Conservation (phyloP, 2,888 invertebrate genomes). For the Entomobrya proxima region DNA sequence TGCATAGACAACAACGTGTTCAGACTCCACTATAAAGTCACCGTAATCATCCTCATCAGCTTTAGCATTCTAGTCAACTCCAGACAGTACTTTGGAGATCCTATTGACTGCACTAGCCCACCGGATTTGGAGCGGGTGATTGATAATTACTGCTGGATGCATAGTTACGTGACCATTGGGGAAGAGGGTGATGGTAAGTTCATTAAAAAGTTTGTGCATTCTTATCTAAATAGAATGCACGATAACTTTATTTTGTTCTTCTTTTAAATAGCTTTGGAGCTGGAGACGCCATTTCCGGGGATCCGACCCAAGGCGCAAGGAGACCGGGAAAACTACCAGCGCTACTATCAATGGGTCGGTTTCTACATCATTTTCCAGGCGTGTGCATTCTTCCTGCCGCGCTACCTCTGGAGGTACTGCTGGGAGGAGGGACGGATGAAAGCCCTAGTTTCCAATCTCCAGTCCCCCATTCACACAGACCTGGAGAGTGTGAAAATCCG, state of each 20-base stretch:
- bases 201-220: not conserved
- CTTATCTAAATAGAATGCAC: not conserved
- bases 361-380: conserved; percentile 72
- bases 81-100: conserved; percentile 91
- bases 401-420: conserved; percentile 69
- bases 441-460: conserved; percentile 69
- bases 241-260: not conserved
- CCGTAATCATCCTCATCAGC: conserved; percentile 84
- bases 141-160: conserved; percentile 88
- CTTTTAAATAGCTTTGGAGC: conserved; percentile 44
- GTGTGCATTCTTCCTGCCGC: conserved; percentile 69
- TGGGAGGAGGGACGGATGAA: conserved; percentile 71
- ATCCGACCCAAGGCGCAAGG: conserved; percentile 65
- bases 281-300: conserved; percentile 67
- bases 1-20: conserved; percentile 87
- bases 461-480: conserved; percentile 67
- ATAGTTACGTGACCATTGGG: conserved; percentile 76
- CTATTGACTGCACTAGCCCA: conserved; percentile 83
- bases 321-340: conserved; percentile 69
- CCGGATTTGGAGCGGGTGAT: conserved; percentile 82
- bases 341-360: conserved; percentile 73
- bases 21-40: conserved; percentile 85
- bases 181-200: conserved; percentile 67
- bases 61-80: conserved; percentile 87
- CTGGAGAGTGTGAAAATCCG: conserved; percentile 66